A percentile compares a stretch with the other conserved stretches of the same genome.
Conservation (phyloP, 37 sponge, comb jelly and placozoan genomes). For the Haliclona indistincta region DNA sequence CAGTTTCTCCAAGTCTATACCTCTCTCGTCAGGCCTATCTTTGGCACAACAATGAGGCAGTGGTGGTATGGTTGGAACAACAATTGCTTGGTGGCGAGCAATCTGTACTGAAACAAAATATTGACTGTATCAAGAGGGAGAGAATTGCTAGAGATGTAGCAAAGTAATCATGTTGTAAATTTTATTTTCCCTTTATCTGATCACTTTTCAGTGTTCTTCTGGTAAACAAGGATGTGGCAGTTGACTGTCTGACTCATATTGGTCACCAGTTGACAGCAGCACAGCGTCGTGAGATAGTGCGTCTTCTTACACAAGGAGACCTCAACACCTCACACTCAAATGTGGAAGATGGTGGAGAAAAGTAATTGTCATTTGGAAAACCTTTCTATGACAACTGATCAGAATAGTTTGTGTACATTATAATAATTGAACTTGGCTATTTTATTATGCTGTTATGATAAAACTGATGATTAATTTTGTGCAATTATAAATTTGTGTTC, state of each 20-base stretch:
- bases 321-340: too few species aligned
- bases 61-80: conserved; percentile 72
- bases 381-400: too few species aligned
- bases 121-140: conserved; percentile 67
- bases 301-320: neutral
- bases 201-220: conserved; percentile 22
- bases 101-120: conserved; percentile 65
- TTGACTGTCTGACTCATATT: conserved; percentile 55
- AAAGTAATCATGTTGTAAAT: conserved; percentile 19
- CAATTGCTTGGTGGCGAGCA: conserved; percentile 32
- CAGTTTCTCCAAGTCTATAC: neutral
- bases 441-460: too few species aligned
- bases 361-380: too few species aligned
- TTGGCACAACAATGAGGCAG: conserved; percentile 89
- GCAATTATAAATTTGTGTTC: too few species aligned
- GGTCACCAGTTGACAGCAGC: conserved; percentile 27
- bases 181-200: neutral
- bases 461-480: too few species aligned
- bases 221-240: conserved; percentile 45
- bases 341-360: too few species aligned
- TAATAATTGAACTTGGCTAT: too few species aligned
- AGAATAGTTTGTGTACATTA: too few species aligned
- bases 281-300: conserved; percentile 38
- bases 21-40: conserved; percentile 65
- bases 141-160: conserved; percentile 44